Percentiles rank a stretch among this genome's conserved stretches.
phyloP scores from a whole-genome alignment of 2,888 invertebrate species.

The Polia nebulosa region DNA sequence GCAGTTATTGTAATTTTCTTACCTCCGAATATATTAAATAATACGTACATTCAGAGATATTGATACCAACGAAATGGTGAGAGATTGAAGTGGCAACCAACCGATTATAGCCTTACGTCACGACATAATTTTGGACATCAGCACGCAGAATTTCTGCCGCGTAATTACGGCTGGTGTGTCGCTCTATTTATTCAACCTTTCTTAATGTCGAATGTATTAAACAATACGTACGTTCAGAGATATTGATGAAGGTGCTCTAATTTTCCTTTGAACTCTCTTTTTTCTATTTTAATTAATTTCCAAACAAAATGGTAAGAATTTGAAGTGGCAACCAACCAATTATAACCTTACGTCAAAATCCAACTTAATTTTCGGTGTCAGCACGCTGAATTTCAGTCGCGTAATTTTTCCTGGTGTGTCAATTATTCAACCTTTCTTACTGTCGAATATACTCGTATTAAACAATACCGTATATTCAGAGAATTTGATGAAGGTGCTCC shows the following conservation, averaged over 20 bases:
- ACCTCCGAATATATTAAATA: background rate
- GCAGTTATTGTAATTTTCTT: background rate
- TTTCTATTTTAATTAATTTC: too few relatives aligned
- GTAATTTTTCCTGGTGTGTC: background rate
- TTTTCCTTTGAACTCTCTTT: too few relatives aligned
- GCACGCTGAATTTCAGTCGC: background rate
- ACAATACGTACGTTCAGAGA: too few relatives aligned
- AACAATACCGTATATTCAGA: slow-evolving; percentile 16
- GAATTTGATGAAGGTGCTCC: slow-evolving; percentile 26
- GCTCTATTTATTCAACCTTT: background rate
- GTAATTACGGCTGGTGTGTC: background rate
- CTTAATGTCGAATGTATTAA: slow-evolving; percentile 9
- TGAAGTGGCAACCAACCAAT: too few relatives aligned
- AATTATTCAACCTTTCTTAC: background rate
- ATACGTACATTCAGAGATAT: too few relatives aligned
- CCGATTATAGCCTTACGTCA: background rate
- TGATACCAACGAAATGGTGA: too few relatives aligned
- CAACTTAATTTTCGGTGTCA: background rate
- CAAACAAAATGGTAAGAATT: too few relatives aligned
- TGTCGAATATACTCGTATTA: slow-evolving; percentile 7
- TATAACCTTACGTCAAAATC: background rate
- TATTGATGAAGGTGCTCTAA: too few relatives aligned
- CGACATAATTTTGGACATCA: background rate
- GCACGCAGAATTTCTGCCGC: background rate
- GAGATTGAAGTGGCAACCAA: too few relatives aligned